phyloP scores from a whole-genome alignment of 2,888 invertebrate species.

The Cephus pulcher region DNA sequence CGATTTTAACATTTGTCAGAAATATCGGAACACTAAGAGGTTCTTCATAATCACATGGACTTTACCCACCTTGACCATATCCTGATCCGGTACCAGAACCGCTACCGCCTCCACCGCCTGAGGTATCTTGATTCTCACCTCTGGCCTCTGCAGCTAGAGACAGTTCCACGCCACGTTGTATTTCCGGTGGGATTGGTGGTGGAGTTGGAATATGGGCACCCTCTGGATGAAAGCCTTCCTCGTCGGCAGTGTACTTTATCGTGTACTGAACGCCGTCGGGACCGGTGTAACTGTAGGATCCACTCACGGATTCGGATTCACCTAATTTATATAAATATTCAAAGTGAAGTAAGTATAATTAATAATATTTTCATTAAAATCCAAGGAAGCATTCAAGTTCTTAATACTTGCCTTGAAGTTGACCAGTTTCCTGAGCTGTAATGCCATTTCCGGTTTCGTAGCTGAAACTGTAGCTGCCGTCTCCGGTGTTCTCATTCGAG shows the following conservation, averaged over 20 bases:
- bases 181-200: constrained; percentile 60
- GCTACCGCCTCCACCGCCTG: constrained; percentile 39
- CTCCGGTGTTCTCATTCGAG: constrained; percentile 53
- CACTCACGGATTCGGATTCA: constrained; percentile 53
- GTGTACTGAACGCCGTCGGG: constrained; percentile 56
- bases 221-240: constrained; percentile 54
- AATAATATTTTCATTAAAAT: too few species aligned
- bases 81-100: constrained; percentile 28
- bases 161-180: constrained; percentile 56
- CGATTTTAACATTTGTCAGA: neutral
- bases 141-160: constrained; percentile 58
- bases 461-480: constrained; percentile 57
- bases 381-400: neutral
- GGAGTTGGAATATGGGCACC: constrained; percentile 59
- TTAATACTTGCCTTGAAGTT: constrained; percentile 45
- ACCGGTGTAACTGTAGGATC: constrained; percentile 58
- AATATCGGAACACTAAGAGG: neutral
- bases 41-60: neutral
- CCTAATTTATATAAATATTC: constrained; percentile 31
- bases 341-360: too few species aligned
- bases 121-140: constrained; percentile 57
- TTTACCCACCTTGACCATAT: constrained; percentile 10
- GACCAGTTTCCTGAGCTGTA: constrained; percentile 55
- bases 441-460: constrained; percentile 61
- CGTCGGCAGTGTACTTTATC: constrained; percentile 56